Evolutionary conservation across 2,797 vertebrate genomes (phyloP), one percentile per base, ranked within the genome.

Genomic region (Okamejei kenojei): DNA sequence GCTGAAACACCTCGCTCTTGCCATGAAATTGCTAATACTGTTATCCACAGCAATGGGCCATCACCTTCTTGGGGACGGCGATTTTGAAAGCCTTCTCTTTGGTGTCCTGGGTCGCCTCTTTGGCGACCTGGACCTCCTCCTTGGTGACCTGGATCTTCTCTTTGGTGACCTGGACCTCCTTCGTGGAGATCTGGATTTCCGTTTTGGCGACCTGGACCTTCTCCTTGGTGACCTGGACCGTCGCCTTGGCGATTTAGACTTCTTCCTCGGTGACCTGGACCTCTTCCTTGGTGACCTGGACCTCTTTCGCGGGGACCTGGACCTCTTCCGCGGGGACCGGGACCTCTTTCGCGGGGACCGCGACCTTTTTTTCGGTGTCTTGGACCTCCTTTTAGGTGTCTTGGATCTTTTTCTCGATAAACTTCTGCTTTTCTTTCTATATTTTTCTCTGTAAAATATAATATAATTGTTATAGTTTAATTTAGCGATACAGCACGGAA

Each of bases 351-450:
- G 63, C 1, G n/a, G 84, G 0, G 80, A 58, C 80, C 45, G 23
- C 32, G 88, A 38, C 68, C 23, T 98, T 98, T 97, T 97, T 95
- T 97, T 97, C 0, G 97, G 98, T 0, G 98, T 97, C 95, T 96
- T 92, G 96, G 97, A 96, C 95, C 97, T 98, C 95, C 96, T 97
- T 93, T 96, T 97, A 63, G 97, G 95, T 21, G 97, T 96, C 96
- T 96, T 98, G 93, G 98, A 98, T 38, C 95, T 95, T 94, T 96
- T 97, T 92, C 95, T 96, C 35, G 97, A 97, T 54, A 94, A 96
- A 95, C 98, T 98, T 94, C 95, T 97, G 93, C 98, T 99, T 94
- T 96, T 98, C 95, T 96, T 97, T 95, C 96, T 97, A 93, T 97
- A 97, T 23, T 96, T 97, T 94, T 97, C 97, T 94, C 98, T 99